Evolutionary conservation across 1,140 invertebrate species (phyloP), one percentile per base, ranked within the genome.

Genomic region (fruit fly (Drosophila melanogaster)): DNA sequence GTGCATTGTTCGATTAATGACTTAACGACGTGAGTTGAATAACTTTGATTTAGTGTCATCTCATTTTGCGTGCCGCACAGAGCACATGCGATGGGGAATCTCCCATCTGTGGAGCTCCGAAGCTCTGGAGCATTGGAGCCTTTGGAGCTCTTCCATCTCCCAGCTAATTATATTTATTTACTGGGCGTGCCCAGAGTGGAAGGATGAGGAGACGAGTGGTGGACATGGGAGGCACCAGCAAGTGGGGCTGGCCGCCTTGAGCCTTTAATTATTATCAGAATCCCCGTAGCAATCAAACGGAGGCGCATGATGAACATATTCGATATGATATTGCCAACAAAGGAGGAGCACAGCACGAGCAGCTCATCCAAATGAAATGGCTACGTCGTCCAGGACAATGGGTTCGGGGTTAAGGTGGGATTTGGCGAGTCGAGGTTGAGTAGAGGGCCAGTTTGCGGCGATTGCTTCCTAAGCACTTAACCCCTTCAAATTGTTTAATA

Each of bases 1-100:
- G 84, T 89, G 83, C 79, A 87, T 87, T 87, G 84, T 89, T 89
- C 84, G 84, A 89, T 89, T 89, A 89, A 89, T 89, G 84, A 89
- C 84, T 89, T 89, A 89, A 89, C 84, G 84, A 89, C 84, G 84
- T 89, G 84, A 76, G 79, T 79, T 84, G 84, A 89, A 89, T 89
- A 89, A 89, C 79, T 89, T 89, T 89, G 84, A 89, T 89, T 89
- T 89, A 89, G 84, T 89, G 84, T 86, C 79, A 83, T 87, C 84
- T 69, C 83, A 79, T 83, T 86, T 89, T 64, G 81, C 64, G 81
- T 77, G 64, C 67, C 62, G 65, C 56, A 35, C 74, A 64, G 57
- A 60, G n/a, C 33, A 60, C 40, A 75, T 54, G 57, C 30, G 57
- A 22, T 10, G 35, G 10, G 35, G 35, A 26, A 6, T 30, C 30